Percentiles rank a stretch among this genome's conserved stretches.
Conservation (phyloP, 1,140 invertebrate species). For the Danaus plexippus region DNA sequence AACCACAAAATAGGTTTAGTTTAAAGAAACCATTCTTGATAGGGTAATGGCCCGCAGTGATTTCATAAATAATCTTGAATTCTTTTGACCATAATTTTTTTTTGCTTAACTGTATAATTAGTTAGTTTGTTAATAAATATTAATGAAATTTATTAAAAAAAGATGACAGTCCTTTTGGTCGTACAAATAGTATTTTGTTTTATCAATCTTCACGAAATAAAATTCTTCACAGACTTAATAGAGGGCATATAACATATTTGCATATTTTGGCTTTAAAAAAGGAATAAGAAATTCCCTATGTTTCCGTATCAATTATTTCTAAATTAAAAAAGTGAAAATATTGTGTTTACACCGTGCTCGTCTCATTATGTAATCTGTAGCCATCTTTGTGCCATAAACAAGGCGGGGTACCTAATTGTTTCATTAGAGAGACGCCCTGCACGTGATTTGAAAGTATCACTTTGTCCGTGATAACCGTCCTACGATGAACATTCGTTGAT, state of each 20-base stretch:
- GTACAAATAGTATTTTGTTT: neutral
- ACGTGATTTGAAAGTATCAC: constrained; percentile 38
- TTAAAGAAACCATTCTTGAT: constrained; percentile 10
- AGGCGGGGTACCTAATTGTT: constrained; percentile 27
- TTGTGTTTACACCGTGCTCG: constrained; percentile 1
- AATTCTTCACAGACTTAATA: too few relatives aligned
- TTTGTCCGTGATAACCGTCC: constrained; percentile 13
- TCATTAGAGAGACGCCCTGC: constrained; percentile 30
- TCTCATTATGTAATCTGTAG: constrained; percentile 18
- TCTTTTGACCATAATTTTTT: too few relatives aligned
- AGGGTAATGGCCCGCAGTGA: constrained; percentile 2
- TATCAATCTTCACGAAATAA: too few relatives aligned
- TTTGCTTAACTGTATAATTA: constrained; percentile 1
- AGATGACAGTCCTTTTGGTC: neutral
- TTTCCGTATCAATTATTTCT: constrained; percentile 1
- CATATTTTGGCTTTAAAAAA: too few relatives aligned
- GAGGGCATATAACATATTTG: too few relatives aligned
- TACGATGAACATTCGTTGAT: too few relatives aligned
- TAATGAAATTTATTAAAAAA: neutral
- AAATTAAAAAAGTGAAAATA: too few relatives aligned
- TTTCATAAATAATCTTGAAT: constrained; percentile 3
- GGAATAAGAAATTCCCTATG: too few relatives aligned
- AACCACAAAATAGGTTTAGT: constrained; percentile 11
- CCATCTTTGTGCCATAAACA: constrained; percentile 15
- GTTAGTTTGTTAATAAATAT: constrained; percentile 1